Percentiles rank a stretch among this genome's conserved stretches.
Conservation (phyloP, 1,140 invertebrate species). For the Rhyzopertha dominica region DNA sequence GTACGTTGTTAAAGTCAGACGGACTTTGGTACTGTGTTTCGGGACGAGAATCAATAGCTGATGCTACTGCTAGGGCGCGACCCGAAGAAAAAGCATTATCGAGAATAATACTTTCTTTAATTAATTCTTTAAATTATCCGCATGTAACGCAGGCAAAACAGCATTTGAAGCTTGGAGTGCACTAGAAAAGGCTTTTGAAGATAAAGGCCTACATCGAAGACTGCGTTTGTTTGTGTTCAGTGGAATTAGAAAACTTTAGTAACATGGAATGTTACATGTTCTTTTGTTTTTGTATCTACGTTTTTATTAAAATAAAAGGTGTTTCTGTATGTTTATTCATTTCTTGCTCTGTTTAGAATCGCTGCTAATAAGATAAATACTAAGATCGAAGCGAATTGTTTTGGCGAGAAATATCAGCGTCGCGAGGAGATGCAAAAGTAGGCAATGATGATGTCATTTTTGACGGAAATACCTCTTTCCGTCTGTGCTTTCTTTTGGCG, state of each 20-base stretch:
- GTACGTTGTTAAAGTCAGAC: constrained; percentile 8
- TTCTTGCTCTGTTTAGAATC: too few relatives aligned
- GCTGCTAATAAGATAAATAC: too few relatives aligned
- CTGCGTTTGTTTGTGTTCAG: constrained; percentile 16
- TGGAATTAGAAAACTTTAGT: constrained; percentile 20
- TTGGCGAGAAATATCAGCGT: too few relatives aligned
- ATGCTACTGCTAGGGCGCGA: constrained; percentile 1
- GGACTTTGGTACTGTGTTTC: constrained; percentile 15
- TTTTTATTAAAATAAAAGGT: too few relatives aligned
- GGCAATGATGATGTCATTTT: too few relatives aligned
- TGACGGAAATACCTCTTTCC: too few relatives aligned
- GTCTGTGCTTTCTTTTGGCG: too few relatives aligned
- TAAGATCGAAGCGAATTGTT: too few relatives aligned
- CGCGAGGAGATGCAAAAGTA: too few relatives aligned
- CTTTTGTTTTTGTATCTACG: too few relatives aligned
- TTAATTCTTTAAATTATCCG: constrained; percentile 9
- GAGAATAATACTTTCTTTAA: constrained; percentile 20
- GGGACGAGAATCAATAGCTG: not conserved
- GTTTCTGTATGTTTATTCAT: too few relatives aligned
- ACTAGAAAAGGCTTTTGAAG: constrained; percentile 19
- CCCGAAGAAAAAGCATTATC: constrained; percentile 13
- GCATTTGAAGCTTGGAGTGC: constrained; percentile 16
- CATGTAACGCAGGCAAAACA: constrained; percentile 16
- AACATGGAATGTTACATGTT: constrained; percentile 8
- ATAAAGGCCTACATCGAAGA: constrained; percentile 15